These are phyloP conservation scores for Pogonomyrmex barbatus DNA, from an alignment of 1,140 invertebrate genomes.

Conservation along the genomic window DNA sequence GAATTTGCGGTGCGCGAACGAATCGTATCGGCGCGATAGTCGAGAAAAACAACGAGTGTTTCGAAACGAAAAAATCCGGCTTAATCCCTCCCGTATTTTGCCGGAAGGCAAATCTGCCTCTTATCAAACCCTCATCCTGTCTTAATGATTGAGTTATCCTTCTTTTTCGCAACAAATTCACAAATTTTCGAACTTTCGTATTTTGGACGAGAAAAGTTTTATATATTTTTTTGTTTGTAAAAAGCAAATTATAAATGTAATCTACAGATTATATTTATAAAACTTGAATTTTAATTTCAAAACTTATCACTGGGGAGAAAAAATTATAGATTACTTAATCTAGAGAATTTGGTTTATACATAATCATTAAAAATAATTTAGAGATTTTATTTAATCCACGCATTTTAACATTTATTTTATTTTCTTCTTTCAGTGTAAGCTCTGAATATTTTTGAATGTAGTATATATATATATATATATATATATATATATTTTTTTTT, in stretches of 20 bases:
- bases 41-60: background rate
- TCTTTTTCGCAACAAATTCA: background rate
- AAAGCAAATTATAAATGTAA: background rate
- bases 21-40: background rate
- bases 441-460: background rate
- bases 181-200: background rate
- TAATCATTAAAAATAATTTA: background rate
- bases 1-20: background rate
- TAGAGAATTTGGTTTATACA: too few relatives aligned
- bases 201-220: background rate
- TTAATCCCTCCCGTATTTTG: conserved; percentile 20
- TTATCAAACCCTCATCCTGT: conserved; percentile 12
- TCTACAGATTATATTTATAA: too few relatives aligned
- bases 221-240: too few relatives aligned
- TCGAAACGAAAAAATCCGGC: background rate
- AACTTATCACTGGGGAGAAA: too few relatives aligned
- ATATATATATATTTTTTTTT: background rate
- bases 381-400: background rate
- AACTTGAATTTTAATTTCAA: too few relatives aligned
- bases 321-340: too few relatives aligned
- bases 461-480: background rate
- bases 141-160: background rate
- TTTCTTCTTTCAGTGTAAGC: background rate
- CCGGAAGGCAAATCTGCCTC: background rate
- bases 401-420: background rate